phyloP scores from a whole-genome alignment of 2,797 vertebrate species.

The Syngnathus rostellatus region DNA sequence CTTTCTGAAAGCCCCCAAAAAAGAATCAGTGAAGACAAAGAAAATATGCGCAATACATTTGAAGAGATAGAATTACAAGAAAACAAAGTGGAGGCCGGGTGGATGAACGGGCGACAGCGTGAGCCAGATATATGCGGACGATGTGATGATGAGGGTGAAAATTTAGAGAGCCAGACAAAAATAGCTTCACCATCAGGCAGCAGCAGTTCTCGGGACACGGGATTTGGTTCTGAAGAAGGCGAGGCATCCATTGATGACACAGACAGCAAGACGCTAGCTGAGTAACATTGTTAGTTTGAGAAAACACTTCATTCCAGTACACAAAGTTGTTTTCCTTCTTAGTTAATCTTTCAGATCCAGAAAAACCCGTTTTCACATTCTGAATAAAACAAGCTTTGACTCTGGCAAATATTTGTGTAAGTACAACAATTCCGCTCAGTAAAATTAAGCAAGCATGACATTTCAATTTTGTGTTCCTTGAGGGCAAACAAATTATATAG shows the following conservation, averaged over 20 bases:
- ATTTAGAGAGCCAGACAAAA: conserved; percentile 25
- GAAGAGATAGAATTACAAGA: conserved; percentile 41
- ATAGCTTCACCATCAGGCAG: conserved; percentile 61
- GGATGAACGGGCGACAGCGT: conserved; percentile 22
- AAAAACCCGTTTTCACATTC: too few species aligned
- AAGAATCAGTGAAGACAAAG: conserved; percentile 3
- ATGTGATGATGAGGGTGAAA: conserved; percentile 17
- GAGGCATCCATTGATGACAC: conserved; percentile 38
- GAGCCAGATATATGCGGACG: conserved; percentile 33
- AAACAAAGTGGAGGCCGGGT: conserved; percentile 17
- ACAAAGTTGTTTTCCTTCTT: too few species aligned
- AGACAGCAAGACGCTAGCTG: conserved; percentile 12
- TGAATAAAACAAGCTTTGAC: too few species aligned
- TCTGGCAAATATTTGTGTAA: too few species aligned
- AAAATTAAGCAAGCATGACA: too few species aligned
- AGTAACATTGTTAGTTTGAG: background rate
- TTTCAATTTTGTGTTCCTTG: too few species aligned
- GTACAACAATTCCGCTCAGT: too few species aligned
- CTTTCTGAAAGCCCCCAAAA: background rate
- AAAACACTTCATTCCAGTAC: background rate
- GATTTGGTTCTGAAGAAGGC: conserved; percentile 67
- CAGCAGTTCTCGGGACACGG: conserved; percentile 65
- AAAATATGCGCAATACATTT: conserved; percentile 19
- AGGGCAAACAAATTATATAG: too few species aligned
- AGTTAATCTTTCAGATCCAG: too few species aligned